These are phyloP conservation scores for Rana temporaria DNA, from an alignment of 2,113 vertebrate species.

Conservation along the genomic window DNA sequence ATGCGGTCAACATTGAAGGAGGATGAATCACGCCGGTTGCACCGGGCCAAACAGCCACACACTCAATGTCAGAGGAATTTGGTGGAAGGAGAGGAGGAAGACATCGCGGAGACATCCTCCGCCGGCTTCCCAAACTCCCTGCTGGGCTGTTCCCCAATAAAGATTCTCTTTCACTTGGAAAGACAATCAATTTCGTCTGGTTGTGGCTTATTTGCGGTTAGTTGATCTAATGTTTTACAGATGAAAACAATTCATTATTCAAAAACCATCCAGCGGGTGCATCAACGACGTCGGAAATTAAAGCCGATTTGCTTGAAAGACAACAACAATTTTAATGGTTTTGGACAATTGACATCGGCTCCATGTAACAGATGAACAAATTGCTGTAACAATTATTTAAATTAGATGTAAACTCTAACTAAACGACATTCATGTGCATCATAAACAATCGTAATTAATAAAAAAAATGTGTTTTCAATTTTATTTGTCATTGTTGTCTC, in stretches of 20 bases:
- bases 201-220: slow-evolving; percentile 49
- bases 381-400: too few species aligned
- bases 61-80: slow-evolving; percentile 35
- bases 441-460: too few species aligned
- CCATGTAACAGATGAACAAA: background rate
- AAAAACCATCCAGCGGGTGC: background rate
- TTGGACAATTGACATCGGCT: background rate
- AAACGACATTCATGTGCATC: too few species aligned
- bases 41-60: slow-evolving; percentile 15
- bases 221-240: slow-evolving; percentile 39
- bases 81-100: slow-evolving; percentile 25
- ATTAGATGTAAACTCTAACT: too few species aligned
- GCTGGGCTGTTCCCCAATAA: slow-evolving; percentile 27
- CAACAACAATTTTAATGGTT: background rate
- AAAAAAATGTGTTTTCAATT: too few species aligned
- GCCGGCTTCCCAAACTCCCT: slow-evolving; percentile 26
- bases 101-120: slow-evolving; percentile 4
- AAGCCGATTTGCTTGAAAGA: background rate
- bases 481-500: too few species aligned
- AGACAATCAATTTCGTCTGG: slow-evolving; percentile 26
- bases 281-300: background rate
- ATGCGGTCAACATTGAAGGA: slow-evolving; percentile 38
- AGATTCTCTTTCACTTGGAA: slow-evolving; percentile 22
- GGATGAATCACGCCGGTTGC: slow-evolving; percentile 27
- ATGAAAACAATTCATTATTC: slow-evolving; percentile 7